Evolutionary conservation across 2,113 vertebrate genomes (phyloP), one percentile per base, ranked within the genome.

Genomic region (Crypturellus undulatus): DNA sequence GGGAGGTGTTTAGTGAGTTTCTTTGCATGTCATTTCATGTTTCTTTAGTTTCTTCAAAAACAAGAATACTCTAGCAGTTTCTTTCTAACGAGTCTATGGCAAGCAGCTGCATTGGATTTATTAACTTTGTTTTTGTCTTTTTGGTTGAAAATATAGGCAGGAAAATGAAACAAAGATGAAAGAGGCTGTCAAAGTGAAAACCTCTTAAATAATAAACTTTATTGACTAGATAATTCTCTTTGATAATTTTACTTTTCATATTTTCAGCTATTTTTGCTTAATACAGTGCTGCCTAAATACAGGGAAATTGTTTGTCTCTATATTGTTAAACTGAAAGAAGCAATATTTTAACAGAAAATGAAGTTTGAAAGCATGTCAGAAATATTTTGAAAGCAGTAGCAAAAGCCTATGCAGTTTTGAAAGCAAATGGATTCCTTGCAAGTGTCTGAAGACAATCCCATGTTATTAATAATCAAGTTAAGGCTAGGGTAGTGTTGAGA

Each of bases 101-200:
- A 88, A 60, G 64, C 72, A 88, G 72, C 18, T 81, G 43, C 32
- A 32, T 45, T 91, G 26, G 45, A 42, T 59, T 51, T 59, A n/a
- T 68, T 81, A 62, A 8, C 6, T 81, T 65, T 32, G 14, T n/a
- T 78, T 79, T 71, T 34, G 6, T 51, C 20, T 79, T 24, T 83
- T 71, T 83, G 26, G 15, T 47, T 88, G 75, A 80, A 65, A 89
- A 84, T 52, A 75, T 79, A 91, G 52, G 60, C 71, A 83, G 76
- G 24, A 54, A 79, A 94, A 40, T 72, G 65, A 93, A 94, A 90
- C 38, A 87, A 89, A 91, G 92, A 87, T 68, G 22, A 95, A 92
- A 67, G 63, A 73, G 56, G 70, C 58, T 94, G 65, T 68, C 73
- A 81, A 12, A 72, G 11, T 54, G 58, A 84, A 91, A 95, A 43